phyloP scores from a whole-genome alignment of 2,113 vertebrate genomes.

The Scomber japonicus region DNA sequence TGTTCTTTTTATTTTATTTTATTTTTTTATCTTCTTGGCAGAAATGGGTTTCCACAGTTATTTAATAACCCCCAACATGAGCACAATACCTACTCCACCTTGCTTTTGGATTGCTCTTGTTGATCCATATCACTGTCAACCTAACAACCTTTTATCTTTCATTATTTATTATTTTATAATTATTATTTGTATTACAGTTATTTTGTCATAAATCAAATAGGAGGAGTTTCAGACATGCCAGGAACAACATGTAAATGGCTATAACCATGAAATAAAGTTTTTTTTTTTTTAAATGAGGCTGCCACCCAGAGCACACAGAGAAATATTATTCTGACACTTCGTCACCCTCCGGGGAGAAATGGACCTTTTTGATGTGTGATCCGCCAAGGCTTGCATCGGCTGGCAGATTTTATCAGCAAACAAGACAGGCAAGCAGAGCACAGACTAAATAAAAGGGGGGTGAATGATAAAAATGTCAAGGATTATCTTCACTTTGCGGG shows the following conservation, averaged over 20 bases:
- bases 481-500: constrained; percentile 83
- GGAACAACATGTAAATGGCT: constrained; percentile 51
- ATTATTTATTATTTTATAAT: neutral
- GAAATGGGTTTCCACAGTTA: neutral
- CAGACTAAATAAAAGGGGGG: constrained; percentile 82
- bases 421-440: constrained; percentile 77
- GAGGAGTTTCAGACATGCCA: neutral
- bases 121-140: neutral
- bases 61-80: too few species aligned
- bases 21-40: neutral
- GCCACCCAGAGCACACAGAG: constrained; percentile 80
- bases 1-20: neutral
- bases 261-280: constrained; percentile 76
- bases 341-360: constrained; percentile 70
- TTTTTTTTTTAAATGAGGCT: constrained; percentile 71
- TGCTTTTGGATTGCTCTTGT: neutral
- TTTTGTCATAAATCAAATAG: constrained; percentile 1
- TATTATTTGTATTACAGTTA: neutral
- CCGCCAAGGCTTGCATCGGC: constrained; percentile 75
- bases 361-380: constrained; percentile 86
- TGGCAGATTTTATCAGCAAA: constrained; percentile 86
- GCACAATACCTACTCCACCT: neutral
- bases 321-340: constrained; percentile 81
- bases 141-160: neutral
- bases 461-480: constrained; percentile 84